phyloP scores from a whole-genome alignment of 2,797 vertebrate species.

The Muscicapa comitata region DNA sequence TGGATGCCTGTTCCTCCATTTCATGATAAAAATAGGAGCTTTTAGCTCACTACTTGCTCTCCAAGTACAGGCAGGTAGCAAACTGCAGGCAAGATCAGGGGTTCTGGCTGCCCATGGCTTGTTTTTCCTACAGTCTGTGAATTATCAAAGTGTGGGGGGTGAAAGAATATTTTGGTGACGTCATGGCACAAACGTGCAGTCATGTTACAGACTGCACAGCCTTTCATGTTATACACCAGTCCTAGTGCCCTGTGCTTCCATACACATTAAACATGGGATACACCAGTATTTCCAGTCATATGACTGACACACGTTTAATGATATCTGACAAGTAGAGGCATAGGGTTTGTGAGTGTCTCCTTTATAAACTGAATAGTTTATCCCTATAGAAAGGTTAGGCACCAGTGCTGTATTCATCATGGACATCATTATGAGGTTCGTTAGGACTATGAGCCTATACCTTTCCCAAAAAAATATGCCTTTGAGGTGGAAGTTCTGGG shows the following conservation, averaged over 20 bases:
- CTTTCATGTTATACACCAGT: neutral
- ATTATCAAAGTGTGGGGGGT: no score
- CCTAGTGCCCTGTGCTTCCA: neutral
- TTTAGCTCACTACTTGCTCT: neutral
- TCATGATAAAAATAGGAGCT: neutral
- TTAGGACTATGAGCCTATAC: neutral
- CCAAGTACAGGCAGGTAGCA: neutral
- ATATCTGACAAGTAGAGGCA: neutral
- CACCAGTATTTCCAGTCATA: neutral
- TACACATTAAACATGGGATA: fast-evolving
- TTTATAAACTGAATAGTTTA: neutral
- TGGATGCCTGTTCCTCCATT: neutral
- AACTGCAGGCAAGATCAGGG: neutral
- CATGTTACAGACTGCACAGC: neutral
- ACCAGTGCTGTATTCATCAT: neutral
- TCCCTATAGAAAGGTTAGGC: neutral
- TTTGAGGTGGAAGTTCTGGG: neutral
- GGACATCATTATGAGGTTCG: neutral
- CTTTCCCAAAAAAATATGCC: neutral
- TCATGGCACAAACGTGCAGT: neutral
- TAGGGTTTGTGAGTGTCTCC: neutral
- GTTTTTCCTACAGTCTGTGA: neutral
- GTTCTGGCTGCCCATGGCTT: neutral
- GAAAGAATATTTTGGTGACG: neutral
- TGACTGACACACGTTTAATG: neutral